phyloP scores from a whole-genome alignment of 2,113 vertebrate genomes.

The Leptosomus discolor region DNA sequence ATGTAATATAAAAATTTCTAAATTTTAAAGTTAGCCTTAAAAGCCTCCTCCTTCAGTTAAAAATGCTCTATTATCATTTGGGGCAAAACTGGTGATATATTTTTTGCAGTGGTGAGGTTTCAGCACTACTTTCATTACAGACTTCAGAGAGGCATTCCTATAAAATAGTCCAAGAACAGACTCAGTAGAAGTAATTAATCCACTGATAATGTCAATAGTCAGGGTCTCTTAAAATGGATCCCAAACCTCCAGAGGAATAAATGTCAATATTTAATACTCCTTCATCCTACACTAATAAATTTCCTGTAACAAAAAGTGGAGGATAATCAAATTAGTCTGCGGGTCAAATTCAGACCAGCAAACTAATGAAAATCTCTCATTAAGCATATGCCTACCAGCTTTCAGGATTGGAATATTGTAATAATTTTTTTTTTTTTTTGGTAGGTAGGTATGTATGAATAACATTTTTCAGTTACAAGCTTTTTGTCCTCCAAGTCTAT shows the following conservation, averaged over 20 bases:
- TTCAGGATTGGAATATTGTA: background rate
- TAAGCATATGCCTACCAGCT: background rate
- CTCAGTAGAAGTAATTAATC: background rate
- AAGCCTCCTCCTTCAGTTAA: background rate
- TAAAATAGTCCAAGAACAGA: background rate
- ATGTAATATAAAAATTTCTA: background rate
- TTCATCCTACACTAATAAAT: background rate
- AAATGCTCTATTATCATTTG: background rate
- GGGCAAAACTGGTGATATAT: background rate
- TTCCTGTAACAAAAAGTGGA: background rate
- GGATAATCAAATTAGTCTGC: background rate
- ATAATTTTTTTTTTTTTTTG: background rate
- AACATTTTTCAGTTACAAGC: background rate
- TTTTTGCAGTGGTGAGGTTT: background rate
- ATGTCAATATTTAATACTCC: background rate
- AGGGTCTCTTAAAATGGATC: background rate
- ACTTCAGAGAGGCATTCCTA: background rate
- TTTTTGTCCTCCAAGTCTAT: background rate
- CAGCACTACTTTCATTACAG: background rate
- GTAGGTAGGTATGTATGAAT: background rate
- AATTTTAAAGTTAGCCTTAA: background rate
- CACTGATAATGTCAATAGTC: background rate
- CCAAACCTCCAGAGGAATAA: background rate
- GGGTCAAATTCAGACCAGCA: background rate
- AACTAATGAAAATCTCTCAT: background rate